Evolutionary conservation across 2,888 invertebrate species (phyloP).

Genomic region (Gibbula magus): DNA sequence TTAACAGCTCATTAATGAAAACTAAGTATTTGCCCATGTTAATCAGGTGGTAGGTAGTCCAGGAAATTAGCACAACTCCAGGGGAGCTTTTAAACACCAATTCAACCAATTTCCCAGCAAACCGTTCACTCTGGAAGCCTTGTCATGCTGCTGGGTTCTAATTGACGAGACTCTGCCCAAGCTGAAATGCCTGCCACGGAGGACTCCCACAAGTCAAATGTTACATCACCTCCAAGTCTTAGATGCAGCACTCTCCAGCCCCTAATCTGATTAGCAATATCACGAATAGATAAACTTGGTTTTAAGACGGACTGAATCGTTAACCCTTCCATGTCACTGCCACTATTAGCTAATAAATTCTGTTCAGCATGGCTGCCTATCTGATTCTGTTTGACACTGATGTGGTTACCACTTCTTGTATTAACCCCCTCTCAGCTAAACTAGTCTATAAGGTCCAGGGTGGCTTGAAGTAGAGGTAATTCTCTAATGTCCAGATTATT

Average conservation of each 20-base stretch:
- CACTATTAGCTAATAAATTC: too few relatives aligned
- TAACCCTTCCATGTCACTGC: too few relatives aligned
- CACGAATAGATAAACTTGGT: not conserved
- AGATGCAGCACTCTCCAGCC: not conserved
- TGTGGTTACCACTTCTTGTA: too few relatives aligned
- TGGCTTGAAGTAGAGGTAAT: too few relatives aligned
- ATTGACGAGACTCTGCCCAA: not conserved
- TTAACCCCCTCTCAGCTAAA: too few relatives aligned
- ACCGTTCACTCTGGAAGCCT: not conserved
- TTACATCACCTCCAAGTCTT: too few relatives aligned
- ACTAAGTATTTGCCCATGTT: constrained; percentile 7
- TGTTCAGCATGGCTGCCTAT: too few relatives aligned
- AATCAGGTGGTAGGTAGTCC: not conserved
- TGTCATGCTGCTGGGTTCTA: not conserved
- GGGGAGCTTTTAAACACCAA: not conserved
- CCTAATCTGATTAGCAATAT: not conserved
- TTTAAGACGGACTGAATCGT: too few relatives aligned
- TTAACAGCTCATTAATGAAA: constrained; percentile 6
- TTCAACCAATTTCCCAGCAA: not conserved
- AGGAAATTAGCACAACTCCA: not conserved
- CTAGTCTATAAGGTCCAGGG: too few relatives aligned
- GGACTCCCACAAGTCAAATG: too few relatives aligned
- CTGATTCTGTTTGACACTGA: too few relatives aligned
- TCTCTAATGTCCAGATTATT: too few relatives aligned
- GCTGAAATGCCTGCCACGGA: not conserved